Percentiles rank a stretch among this genome's conserved stretches.
These are phyloP conservation scores for Corythornis cristatus DNA, from an alignment of 2,113 vertebrate genomes.

Conservation along the genomic window DNA sequence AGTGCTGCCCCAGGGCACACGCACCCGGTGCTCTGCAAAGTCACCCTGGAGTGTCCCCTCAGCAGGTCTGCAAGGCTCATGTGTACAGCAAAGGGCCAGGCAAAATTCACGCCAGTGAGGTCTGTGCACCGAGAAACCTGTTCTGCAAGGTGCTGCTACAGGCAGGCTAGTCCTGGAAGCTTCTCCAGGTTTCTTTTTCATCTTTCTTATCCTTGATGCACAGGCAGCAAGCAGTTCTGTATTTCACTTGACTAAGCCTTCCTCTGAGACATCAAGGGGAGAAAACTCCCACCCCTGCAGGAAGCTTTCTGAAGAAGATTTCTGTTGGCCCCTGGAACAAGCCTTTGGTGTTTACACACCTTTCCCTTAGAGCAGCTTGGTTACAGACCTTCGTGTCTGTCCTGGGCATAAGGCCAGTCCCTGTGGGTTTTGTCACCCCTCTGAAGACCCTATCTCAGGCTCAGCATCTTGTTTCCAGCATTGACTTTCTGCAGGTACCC, in stretches of 20 bases:
- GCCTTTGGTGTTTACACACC: not conserved
- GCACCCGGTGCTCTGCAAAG: not conserved
- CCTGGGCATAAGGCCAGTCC: not conserved
- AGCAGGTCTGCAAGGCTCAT: not conserved
- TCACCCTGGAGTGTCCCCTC: not conserved
- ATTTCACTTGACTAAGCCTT: not conserved
- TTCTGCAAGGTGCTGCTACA: not conserved
- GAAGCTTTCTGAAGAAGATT: not conserved
- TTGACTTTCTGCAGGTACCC: not conserved
- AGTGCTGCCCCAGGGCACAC: not conserved
- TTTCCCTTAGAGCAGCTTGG: not conserved
- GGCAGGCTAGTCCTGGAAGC: not conserved
- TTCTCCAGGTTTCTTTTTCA: not conserved
- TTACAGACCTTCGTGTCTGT: not conserved
- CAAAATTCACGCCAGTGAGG: not conserved
- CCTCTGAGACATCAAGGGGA: not conserved
- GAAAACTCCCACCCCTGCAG: not conserved
- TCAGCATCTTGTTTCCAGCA: not conserved
- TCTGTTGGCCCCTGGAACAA: not conserved
- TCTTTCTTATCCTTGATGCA: not conserved
- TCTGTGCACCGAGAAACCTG: not conserved
- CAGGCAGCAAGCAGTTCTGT: not conserved
- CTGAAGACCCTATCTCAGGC: not conserved
- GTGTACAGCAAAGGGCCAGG: not conserved
- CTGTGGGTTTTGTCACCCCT: not conserved